These are phyloP conservation scores for Scortum barcoo DNA, from an alignment of 2,113 vertebrate species.

Conservation along the genomic window DNA sequence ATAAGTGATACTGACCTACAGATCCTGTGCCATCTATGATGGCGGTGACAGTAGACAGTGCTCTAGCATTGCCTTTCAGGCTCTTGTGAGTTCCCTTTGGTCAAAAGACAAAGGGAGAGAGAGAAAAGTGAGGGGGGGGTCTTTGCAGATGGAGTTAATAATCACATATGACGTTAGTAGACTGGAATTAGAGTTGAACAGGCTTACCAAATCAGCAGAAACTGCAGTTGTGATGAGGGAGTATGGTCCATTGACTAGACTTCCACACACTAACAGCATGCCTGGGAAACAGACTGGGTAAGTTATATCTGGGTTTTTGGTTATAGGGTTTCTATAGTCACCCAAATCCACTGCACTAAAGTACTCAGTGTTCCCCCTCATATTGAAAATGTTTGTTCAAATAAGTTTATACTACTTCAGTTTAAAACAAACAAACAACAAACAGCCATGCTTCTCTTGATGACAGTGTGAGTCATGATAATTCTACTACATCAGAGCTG, in stretches of 20 bases:
- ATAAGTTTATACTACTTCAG: background rate
- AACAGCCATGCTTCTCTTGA: too few species aligned
- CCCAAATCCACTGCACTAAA: background rate
- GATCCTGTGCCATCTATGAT: slow-evolving; percentile 97
- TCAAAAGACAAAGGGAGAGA: background rate
- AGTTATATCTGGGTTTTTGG: background rate
- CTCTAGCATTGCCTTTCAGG: slow-evolving; percentile 92
- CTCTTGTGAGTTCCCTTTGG: slow-evolving; percentile 93
- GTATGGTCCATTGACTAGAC: slow-evolving; percentile 94
- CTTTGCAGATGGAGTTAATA: background rate
- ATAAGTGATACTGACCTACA: slow-evolving; percentile 72
- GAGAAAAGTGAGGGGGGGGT: background rate
- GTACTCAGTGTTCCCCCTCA: background rate
- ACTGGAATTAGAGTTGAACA: background rate
- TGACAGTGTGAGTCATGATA: background rate
- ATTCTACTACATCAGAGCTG: background rate
- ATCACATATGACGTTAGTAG: too few species aligned
- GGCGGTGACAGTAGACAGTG: slow-evolving; percentile 93
- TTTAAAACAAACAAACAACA: background rate
- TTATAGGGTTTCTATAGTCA: background rate
- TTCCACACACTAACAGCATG: slow-evolving; percentile 92
- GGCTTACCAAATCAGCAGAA: slow-evolving; percentile 94
- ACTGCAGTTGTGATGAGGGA: slow-evolving; percentile 96
- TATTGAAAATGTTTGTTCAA: background rate
- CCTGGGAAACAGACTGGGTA: slow-evolving; percentile 71